These are phyloP conservation scores for Furcula furcula DNA, from an alignment of 2,888 invertebrate species.

Conservation along the genomic window DNA sequence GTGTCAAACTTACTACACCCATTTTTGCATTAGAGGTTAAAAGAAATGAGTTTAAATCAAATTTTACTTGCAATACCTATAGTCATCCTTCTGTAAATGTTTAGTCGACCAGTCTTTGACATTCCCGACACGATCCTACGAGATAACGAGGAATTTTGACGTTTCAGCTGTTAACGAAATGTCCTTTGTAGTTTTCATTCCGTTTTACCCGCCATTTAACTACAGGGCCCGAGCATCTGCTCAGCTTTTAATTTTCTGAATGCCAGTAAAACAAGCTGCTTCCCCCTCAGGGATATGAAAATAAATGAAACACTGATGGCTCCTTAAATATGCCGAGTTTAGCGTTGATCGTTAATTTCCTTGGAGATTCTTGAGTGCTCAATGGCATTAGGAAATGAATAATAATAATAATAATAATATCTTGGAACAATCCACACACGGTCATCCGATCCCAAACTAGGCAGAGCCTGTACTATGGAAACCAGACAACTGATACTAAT, in stretches of 20 bases:
- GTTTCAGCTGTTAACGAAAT: slow-evolving; percentile 33
- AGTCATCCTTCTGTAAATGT: no score
- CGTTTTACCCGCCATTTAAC: slow-evolving; percentile 26
- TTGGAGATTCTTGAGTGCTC: slow-evolving; percentile 43
- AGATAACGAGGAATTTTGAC: slow-evolving; percentile 42
- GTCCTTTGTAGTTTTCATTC: slow-evolving; percentile 32
- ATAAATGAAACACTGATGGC: slow-evolving; percentile 52
- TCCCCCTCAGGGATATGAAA: slow-evolving; percentile 33
- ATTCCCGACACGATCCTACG: slow-evolving; percentile 34
- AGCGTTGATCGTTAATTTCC: slow-evolving; percentile 54
- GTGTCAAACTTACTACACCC: no score
- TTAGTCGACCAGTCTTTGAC: slow-evolving; percentile 31
- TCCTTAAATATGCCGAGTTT: slow-evolving; percentile 47
- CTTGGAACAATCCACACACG: no score
- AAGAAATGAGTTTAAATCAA: no score
- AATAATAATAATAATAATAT: no score
- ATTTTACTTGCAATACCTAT: no score
- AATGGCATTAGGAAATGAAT: slow-evolving; percentile 35
- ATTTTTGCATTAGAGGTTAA: no score
- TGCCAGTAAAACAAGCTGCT: slow-evolving; percentile 43
- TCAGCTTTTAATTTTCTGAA: slow-evolving; percentile 47
- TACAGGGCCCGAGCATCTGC: slow-evolving; percentile 28
- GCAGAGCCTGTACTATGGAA: no score
- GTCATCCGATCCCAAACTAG: no score
- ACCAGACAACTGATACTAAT: no score